phyloP scores from a whole-genome alignment of 2,797 vertebrate genomes.

The Perodicticus potto region DNA sequence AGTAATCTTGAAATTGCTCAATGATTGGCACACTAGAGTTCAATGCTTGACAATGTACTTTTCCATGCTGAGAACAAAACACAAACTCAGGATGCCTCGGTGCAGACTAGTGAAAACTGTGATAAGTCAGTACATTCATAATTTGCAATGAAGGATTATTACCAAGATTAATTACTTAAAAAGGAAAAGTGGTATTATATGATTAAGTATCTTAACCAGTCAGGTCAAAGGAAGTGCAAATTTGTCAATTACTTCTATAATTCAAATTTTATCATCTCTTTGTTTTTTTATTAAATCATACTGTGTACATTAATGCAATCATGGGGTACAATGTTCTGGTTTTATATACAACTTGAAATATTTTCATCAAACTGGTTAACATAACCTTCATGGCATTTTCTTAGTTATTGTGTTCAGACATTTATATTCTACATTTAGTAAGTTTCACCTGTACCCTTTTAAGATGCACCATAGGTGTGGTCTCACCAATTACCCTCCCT shows the following conservation, averaged over 20 bases:
- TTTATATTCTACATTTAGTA: too few species aligned
- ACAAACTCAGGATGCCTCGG: not conserved
- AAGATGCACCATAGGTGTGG: too few species aligned
- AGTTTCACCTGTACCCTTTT: too few species aligned
- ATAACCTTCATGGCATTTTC: too few species aligned
- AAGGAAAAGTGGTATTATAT: conserved; percentile 23
- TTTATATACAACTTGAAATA: too few species aligned
- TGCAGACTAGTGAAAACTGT: conserved; percentile 50
- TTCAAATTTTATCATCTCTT: conserved; percentile 42
- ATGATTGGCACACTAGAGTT: conserved; percentile 62
- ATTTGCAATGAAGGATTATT: conserved; percentile 66
- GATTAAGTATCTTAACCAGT: conserved; percentile 65
- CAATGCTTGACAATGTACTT: conserved; percentile 67
- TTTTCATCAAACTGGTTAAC: too few species aligned
- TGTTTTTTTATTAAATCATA: not conserved
- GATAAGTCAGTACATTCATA: conserved; percentile 59
- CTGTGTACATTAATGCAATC: too few species aligned
- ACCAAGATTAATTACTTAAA: conserved; percentile 60
- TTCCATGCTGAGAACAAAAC: conserved; percentile 63
- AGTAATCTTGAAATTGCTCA: conserved; percentile 68
- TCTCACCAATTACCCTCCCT: too few species aligned
- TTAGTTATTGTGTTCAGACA: too few species aligned
- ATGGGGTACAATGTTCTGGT: too few species aligned
- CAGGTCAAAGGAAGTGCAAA: conserved; percentile 50
- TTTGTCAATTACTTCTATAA: conserved; percentile 60